Evolutionary conservation across 2,888 invertebrate genomes (phyloP).

Genomic region (Nomada ferruginata): DNA sequence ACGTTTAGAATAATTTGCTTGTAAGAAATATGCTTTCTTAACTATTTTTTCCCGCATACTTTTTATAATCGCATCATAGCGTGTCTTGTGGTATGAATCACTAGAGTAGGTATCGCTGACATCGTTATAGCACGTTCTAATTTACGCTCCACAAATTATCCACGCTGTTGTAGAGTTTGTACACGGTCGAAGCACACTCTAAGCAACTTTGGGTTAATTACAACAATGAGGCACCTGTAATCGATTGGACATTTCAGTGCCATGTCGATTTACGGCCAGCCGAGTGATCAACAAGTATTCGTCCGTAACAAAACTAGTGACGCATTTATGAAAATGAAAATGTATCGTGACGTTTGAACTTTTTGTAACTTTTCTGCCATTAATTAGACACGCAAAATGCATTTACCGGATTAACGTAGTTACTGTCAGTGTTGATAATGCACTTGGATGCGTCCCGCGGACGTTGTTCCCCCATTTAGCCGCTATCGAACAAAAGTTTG

Average conservation of each 20-base stretch:
- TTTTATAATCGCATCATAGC: constrained; percentile 17
- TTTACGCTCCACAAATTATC: constrained; percentile 56
- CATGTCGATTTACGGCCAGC: background rate
- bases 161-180: constrained; percentile 18
- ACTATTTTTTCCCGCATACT: background rate
- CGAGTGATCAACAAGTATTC: background rate
- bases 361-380: background rate
- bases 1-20: too few species aligned
- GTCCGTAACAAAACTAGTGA: background rate
- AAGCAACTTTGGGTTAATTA: constrained; percentile 29
- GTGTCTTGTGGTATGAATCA: constrained; percentile 34
- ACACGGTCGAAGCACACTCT: constrained; percentile 9
- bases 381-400: constrained; percentile 59
- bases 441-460: constrained; percentile 52
- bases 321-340: background rate
- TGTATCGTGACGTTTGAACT: background rate
- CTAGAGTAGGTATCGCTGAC: constrained; percentile 42
- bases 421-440: constrained; percentile 61
- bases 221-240: constrained; percentile 18
- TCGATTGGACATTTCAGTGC: constrained; percentile 25
- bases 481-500: constrained; percentile 46
- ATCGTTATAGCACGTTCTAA: constrained; percentile 53
- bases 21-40: constrained; percentile 13
- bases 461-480: constrained; percentile 65
- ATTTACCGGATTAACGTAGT: constrained; percentile 61